phyloP scores from a whole-genome alignment of 2,113 vertebrate species.

The Balaeniceps rex region DNA sequence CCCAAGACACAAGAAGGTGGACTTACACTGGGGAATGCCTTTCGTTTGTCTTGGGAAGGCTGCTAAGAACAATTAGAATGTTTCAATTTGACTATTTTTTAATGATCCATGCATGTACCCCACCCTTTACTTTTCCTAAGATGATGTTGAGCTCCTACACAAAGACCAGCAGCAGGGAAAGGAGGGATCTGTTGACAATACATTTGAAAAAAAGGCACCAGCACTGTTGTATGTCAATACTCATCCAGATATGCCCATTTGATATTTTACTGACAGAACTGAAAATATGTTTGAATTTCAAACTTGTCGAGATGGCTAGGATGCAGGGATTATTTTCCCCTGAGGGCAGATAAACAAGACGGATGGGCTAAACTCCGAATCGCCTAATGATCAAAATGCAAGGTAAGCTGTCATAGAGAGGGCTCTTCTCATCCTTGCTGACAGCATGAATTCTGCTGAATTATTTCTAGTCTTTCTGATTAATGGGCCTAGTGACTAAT shows the following conservation, averaged over 20 bases:
- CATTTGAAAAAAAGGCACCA: neutral
- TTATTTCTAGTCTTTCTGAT: constrained; percentile 53
- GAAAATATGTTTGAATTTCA: constrained; percentile 70
- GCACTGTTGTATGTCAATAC: constrained; percentile 33
- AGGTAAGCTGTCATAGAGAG: constrained; percentile 56
- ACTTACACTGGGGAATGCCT: neutral
- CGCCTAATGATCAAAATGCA: constrained; percentile 68
- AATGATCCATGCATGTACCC: neutral
- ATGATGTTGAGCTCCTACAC: neutral
- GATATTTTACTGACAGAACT: constrained; percentile 63
- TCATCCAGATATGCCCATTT: constrained; percentile 48
- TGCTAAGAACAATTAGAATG: neutral
- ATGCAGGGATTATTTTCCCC: constrained; percentile 65
- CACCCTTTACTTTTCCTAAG: neutral
- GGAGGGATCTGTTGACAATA: constrained; percentile 30
- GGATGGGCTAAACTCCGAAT: constrained; percentile 58
- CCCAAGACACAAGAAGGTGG: neutral
- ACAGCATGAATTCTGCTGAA: constrained; percentile 53
- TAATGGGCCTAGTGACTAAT: constrained; percentile 44
- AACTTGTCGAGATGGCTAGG: constrained; percentile 53
- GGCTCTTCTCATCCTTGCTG: constrained; percentile 61
- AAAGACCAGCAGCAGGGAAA: neutral
- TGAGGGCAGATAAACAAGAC: constrained; percentile 68
- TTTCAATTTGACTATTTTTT: neutral
- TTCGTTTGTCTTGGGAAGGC: neutral